Evolutionary conservation across 2,888 invertebrate genomes (phyloP), one percentile per base, ranked within the genome.

Genomic region (Acleris literana): DNA sequence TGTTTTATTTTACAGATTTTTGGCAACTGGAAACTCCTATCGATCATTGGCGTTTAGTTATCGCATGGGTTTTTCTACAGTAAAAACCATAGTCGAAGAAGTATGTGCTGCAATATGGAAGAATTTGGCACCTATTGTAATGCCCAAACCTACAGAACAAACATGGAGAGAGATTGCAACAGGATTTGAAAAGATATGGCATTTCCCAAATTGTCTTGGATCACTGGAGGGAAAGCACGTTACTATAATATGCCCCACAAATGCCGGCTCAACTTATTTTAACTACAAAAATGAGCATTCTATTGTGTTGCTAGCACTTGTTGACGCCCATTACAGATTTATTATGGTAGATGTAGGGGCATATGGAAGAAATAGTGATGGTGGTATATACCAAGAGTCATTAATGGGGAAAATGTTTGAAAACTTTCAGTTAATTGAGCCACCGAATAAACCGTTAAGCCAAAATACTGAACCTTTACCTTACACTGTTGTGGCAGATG

Each of bases 71-170:
- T 64, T 70, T 64, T 25, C 62, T 52, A 68, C 68, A 54, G 64
- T 68, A 16, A 60, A 59, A 57, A 39, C 13, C 43, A 65, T 71
- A 52, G 74, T 74, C 39, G 7, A 17, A 56, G 69, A 73, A 69
- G 70, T 73, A 39, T 73, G 64, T 54, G 68, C 62, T 29, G 72
- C 71, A 25, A 62, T 72, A 16, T 74, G 73, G 73, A 60, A 63
- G 18, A 69, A 63, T 33, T 17, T 70, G 43, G 33, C 63, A 60
- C 63, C 69, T 7, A 67, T 66, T 63, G 68, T 69, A 67, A 69
- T 70, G 66, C 70, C 66, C 22, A 6, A 46, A 64, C 69, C 64
- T 57, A 62, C 70, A 53, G 67, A 66, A 69, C 43, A 66, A n/a
- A 57, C 20, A 57, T 69, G 71, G 68, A 55, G n/a, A 53, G 43